Evolutionary conservation across 2,888 invertebrate genomes (phyloP).

Genomic region (Hermodice carunculata): DNA sequence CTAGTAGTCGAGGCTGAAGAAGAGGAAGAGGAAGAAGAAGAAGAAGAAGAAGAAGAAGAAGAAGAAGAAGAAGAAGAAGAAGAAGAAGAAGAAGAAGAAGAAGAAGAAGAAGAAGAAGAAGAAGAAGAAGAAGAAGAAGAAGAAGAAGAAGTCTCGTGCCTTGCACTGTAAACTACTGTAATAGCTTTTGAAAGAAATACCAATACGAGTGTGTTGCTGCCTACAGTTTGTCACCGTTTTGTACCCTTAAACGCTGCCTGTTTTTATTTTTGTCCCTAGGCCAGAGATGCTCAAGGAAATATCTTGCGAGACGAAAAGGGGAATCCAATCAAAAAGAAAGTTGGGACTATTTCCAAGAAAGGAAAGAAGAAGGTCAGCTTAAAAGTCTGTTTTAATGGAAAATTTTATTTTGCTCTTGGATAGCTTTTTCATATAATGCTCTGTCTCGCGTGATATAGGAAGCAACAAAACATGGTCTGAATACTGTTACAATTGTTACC

Average conservation of each 20-base stretch:
- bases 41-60: not conserved
- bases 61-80: not conserved
- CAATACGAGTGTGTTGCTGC: too few species aligned
- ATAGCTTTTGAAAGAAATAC: too few species aligned
- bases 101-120: not conserved
- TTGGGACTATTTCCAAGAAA: constrained; percentile 34
- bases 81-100: constrained; percentile 1
- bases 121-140: not conserved
- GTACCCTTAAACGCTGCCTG: not conserved
- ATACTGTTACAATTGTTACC: too few species aligned
- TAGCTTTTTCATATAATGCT: too few species aligned
- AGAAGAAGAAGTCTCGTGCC: not conserved
- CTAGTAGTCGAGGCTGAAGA: too few species aligned
- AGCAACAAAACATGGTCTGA: too few species aligned
- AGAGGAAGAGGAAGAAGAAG: too few species aligned
- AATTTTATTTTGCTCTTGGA: too few species aligned
- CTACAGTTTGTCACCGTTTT: not conserved
- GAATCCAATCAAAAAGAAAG: constrained; percentile 34
- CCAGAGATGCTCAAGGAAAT: constrained; percentile 53
- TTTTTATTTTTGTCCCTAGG: constrained; percentile 42
- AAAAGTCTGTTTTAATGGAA: too few species aligned
- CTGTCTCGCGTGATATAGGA: too few species aligned
- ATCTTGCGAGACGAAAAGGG: constrained; percentile 35
- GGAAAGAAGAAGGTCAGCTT: constrained; percentile 50
- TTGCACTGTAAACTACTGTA: not conserved